Evolutionary conservation across 1,140 invertebrate genomes (phyloP).

Genomic region (Magallana gigas): DNA sequence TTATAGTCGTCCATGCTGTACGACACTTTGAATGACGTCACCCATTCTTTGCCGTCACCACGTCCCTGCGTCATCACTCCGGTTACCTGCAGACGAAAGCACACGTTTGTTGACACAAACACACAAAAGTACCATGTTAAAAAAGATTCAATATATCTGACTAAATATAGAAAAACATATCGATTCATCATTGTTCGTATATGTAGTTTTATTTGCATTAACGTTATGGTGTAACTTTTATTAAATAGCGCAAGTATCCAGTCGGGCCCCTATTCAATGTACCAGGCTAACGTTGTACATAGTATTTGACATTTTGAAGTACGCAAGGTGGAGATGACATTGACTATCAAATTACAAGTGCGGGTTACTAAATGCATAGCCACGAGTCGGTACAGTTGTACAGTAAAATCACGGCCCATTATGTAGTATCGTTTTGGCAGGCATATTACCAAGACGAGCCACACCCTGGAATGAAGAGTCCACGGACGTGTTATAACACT

Average conservation of each 20-base stretch:
- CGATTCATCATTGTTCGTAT: not conserved
- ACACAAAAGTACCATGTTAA: not conserved
- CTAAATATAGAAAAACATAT: not conserved
- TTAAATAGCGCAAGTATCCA: no score
- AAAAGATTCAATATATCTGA: not conserved
- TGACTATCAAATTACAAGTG: constrained; percentile 6
- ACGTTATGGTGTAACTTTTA: not conserved
- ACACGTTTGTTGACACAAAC: not conserved
- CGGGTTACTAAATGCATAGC: not conserved
- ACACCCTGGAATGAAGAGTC: not conserved
- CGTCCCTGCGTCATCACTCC: constrained; percentile 82
- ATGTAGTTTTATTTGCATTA: not conserved
- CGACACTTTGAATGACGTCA: constrained; percentile 80
- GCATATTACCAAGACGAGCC: not conserved
- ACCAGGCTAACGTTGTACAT: not conserved
- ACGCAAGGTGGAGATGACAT: constrained; percentile 6
- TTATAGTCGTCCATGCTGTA: constrained; percentile 81
- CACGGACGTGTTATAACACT: no score
- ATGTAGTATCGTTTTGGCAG: not conserved
- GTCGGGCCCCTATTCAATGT: not conserved
- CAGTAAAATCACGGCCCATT: not conserved
- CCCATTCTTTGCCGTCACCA: constrained; percentile 81
- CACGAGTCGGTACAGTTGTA: not conserved
- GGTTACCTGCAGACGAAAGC: constrained; percentile 77
- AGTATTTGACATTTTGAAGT: constrained; percentile 16